Evolutionary conservation across 2,797 vertebrate species (phyloP).

Genomic region (Cynopterus sphinx): DNA sequence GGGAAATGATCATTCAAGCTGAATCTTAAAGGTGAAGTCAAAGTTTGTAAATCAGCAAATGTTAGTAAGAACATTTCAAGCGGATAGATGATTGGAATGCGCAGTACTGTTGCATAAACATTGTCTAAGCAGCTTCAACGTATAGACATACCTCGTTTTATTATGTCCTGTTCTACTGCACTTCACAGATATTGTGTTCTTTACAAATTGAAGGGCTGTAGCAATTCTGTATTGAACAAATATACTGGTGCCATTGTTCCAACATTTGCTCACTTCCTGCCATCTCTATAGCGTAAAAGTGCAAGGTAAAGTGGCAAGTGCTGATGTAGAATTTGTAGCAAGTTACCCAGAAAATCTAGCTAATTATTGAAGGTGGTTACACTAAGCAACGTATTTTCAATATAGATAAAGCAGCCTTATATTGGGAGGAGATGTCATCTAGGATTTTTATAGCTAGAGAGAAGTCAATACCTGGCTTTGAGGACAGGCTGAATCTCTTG

Average conservation of each 20-base stretch:
- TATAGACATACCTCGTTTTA: too few species aligned
- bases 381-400: background rate
- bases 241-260: background rate
- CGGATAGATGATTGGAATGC: background rate
- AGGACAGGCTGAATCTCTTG: background rate
- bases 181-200: background rate
- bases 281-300: background rate
- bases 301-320: background rate
- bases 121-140: background rate
- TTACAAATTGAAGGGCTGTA: background rate
- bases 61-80: background rate
- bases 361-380: background rate
- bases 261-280: background rate
- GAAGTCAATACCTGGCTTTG: background rate
- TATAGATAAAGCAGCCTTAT: background rate
- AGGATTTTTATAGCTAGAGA: background rate
- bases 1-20: background rate
- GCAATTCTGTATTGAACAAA: background rate
- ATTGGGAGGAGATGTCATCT: background rate
- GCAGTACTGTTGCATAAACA: background rate
- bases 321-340: background rate
- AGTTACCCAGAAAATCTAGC: background rate
- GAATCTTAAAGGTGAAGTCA: background rate
- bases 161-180: background rate
- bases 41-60: background rate